Percentiles rank a stretch among this genome's conserved stretches.
These are phyloP conservation scores for Toxotes jaculatrix DNA, from an alignment of 2,113 vertebrate genomes.

Conservation along the genomic window DNA sequence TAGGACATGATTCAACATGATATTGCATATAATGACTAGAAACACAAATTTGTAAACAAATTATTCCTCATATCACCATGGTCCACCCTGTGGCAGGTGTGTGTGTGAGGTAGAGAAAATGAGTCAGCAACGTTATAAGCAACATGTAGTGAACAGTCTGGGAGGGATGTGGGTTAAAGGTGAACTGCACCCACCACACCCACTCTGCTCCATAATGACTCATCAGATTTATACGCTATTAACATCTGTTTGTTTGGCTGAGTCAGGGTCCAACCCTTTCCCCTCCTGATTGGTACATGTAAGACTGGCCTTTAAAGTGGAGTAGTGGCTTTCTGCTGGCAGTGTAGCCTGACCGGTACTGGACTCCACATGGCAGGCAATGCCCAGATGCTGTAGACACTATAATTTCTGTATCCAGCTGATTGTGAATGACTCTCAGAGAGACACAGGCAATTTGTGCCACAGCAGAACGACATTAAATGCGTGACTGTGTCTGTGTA, in stretches of 20 bases:
- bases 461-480: too few species aligned
- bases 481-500: slow-evolving; percentile 47
- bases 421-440: not conserved
- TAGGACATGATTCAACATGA: not conserved
- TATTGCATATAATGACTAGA: not conserved
- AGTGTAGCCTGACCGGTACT: not conserved
- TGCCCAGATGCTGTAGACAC: too few species aligned
- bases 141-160: not conserved
- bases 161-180: slow-evolving; percentile 54
- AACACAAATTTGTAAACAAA: not conserved
- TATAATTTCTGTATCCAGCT: not conserved
- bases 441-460: too few species aligned
- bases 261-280: not conserved
- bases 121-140: not conserved
- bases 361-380: not conserved
- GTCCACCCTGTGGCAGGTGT: not conserved
- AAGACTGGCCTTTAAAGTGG: not conserved
- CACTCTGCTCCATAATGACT: slow-evolving; percentile 15
- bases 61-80: not conserved
- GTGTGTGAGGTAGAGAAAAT: not conserved
- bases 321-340: not conserved
- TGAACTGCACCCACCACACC: slow-evolving; percentile 36
- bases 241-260: not conserved
- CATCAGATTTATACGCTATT: not conserved
- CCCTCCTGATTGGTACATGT: not conserved